Conservation (phyloP, 1,140 invertebrate species). For the Lucilia cuprina region DNA sequence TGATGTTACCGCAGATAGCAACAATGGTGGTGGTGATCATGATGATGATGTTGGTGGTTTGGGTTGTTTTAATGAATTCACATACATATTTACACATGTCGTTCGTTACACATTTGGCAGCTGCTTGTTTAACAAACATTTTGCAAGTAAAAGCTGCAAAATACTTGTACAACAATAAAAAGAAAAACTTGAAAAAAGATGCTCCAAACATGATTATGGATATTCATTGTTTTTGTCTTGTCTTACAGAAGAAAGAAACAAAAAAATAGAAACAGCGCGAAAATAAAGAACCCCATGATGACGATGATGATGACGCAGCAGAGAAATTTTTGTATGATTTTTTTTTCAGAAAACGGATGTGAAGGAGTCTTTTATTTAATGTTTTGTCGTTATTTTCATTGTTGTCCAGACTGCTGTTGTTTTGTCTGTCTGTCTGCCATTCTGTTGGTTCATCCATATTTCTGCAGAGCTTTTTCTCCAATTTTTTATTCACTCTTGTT, state of each 20-base stretch:
- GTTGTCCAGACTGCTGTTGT: background rate
- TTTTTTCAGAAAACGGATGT: constrained; percentile 10
- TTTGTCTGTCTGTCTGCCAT: background rate
- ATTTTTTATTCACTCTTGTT: background rate
- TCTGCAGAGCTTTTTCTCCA: background rate
- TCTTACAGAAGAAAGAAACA: background rate
- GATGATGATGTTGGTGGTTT: background rate
- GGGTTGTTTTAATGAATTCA: background rate
- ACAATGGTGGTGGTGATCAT: background rate
- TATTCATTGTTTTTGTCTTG: background rate
- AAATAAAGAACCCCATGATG: background rate
- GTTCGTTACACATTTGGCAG: background rate
- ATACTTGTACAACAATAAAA: background rate
- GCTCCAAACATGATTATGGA: background rate
- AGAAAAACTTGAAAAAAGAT: background rate
- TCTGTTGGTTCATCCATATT: background rate
- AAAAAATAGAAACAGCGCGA: no score
- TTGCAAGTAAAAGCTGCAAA: constrained; percentile 17
- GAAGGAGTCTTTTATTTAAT: background rate
- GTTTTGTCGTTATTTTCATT: constrained; percentile 1
- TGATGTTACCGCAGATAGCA: background rate
- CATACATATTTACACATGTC: background rate
- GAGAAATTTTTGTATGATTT: background rate
- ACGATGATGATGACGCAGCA: background rate
- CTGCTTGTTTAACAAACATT: constrained; percentile 11